Base-by-base conservation (phyloP, 2,888 invertebrate species). In the Plebejus argus region DNA sequence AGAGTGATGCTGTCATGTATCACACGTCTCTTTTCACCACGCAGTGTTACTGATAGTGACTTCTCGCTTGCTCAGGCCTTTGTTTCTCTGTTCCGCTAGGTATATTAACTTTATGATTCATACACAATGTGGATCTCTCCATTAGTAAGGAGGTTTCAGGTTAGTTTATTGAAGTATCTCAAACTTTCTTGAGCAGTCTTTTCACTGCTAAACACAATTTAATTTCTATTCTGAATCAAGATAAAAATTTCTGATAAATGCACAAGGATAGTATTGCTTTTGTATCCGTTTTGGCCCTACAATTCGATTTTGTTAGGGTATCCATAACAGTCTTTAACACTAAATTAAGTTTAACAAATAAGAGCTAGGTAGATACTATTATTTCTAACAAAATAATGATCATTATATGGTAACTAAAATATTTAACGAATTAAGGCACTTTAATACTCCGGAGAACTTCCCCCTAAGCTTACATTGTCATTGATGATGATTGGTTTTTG, bases 381-480 rank as follows among this genome's bases (percentile, higher is more conserved):
- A n/a, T n/a, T n/a, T n/a, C n/a, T 72, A 12, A 72, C 33, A 76
- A 53, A 28, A 56, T 72, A 56, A 53, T 75, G 33, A 33, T 77
- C n/a, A 56, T 77, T 78, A 75, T 77, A 83, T 87, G 90, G 89
- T 91, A 90, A 91, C 89, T 86, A 85, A 85, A 80, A 79, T 78
- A 78, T 76, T 79, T 79, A 79, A 79, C 78, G 79, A 80, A 71
- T 81, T 85, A 91, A 93, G 92, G 92, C 92, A 92, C 92, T 86
- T 85, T 82, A 93, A 83, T 91, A 93, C 84, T 93, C 93, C 15
- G 93, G 93, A 82, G 93, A 93, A 85, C 91, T 93, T 79, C 91
- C 92, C 82, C 89, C 89, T 53, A 86, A 80, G 84, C 86, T 90
- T 5, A 86, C 83, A 80, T 82, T 83, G 76, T 91, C 90, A 86